Evolutionary conservation across 2,888 invertebrate species (phyloP).

Genomic region (Pyrgus malvae): DNA sequence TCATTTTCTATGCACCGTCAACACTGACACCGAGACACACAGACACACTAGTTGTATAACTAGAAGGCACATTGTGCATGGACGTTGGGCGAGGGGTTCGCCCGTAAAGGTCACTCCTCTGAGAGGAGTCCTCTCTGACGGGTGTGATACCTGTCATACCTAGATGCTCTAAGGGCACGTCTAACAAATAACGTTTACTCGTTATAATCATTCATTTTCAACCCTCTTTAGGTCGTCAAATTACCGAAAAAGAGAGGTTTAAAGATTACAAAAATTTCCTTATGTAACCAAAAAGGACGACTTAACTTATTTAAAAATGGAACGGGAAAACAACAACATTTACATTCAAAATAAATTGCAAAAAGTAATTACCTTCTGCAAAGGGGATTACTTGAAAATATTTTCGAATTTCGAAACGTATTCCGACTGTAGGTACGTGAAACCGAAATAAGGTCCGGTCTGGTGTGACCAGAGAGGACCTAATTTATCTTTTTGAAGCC

Average conservation of each 20-base stretch:
- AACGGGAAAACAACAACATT: conserved; percentile 10
- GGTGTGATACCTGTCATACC: too few species aligned
- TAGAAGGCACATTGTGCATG: too few species aligned
- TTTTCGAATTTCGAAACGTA: conserved; percentile 32
- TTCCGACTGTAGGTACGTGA: conserved; percentile 6
- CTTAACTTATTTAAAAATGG: conserved; percentile 9
- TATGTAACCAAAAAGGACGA: neutral
- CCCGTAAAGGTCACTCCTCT: too few species aligned
- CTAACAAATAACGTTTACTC: neutral
- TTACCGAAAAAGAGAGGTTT: too few species aligned
- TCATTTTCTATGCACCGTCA: too few species aligned
- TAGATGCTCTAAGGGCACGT: too few species aligned
- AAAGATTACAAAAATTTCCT: neutral
- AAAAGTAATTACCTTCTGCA: conserved; percentile 21
- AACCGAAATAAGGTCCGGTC: conserved; percentile 25
- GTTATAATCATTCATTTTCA: too few species aligned
- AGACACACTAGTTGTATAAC: too few species aligned
- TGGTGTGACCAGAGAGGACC: conserved; percentile 30
- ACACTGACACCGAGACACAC: too few species aligned
- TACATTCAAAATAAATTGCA: conserved; percentile 24
- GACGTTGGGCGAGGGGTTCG: too few species aligned
- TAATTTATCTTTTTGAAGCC: conserved; percentile 37
- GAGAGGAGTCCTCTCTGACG: too few species aligned
- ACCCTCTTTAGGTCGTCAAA: too few species aligned
- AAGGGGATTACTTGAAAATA: conserved; percentile 31